Base-by-base conservation (phyloP, 1,140 invertebrate species). In the Melanaphis sacchari region DNA sequence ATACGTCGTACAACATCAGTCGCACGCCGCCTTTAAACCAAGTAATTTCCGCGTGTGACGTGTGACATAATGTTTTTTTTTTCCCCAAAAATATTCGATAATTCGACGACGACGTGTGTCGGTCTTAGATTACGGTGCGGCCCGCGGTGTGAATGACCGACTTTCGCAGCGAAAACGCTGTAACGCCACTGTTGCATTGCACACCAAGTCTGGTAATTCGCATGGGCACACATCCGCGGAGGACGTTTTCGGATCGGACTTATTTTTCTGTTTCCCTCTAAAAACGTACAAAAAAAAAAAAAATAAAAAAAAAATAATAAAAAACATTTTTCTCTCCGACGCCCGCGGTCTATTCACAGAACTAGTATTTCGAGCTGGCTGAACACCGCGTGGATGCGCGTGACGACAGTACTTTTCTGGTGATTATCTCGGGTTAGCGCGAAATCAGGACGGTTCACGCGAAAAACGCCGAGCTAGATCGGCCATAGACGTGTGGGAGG, bases 41-140 rank as follows among this genome's bases (percentile, higher is more conserved):
- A 82, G 76, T 38, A n/a, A n/a, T 76, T 82, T 38, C 36, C 36
- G 1, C n/a, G 38, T 21, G 38, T 21, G 76, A 24, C 22, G 5
- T n/a, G 59, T n/a, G 31, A 76, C 59, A 76, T 76, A 76, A 76
- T 76, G 59, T 76, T 76, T 76, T 76, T 66, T 66, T 76, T 36
- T 76, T 15, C 26, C 15, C 26, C 15, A n/a, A 76, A 18, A 76
- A n/a, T 76, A 76, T 76, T 76, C n/a, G n/a, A 76, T n/a, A n/a
- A 31, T 24, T 18, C n/a, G 31, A 3, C 15, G 31, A 3, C 15
- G 31, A n/a, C 31, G 31, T 6, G 15, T n/a, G 15, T n/a, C 15
- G 31, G 31, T 76, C 59, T 76, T 18, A 5, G n/a, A 76, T 76
- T 76, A n/a, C 59, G 15, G 31, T 76, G n/a, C 21, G 15, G 31